Conservation (phyloP, 1,140 invertebrate species). For the Tetranychus urticae region DNA sequence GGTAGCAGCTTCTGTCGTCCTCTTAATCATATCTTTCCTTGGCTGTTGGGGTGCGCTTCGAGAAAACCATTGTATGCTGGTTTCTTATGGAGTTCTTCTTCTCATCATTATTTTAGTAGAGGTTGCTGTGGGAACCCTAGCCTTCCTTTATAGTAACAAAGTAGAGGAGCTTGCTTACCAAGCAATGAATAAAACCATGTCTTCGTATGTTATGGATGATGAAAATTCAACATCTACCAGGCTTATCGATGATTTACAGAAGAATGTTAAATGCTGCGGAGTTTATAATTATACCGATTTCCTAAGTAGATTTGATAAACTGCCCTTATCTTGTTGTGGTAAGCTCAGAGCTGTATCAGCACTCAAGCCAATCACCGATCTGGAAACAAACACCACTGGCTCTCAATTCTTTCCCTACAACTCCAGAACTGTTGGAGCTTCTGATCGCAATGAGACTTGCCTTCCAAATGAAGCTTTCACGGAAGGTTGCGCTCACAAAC, state of each 20-base stretch:
- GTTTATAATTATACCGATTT: constrained; percentile 5
- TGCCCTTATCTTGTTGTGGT: not conserved
- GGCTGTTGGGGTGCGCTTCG: constrained; percentile 63
- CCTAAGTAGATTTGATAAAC: not conserved
- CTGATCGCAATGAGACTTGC: not conserved
- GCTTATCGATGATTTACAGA: constrained; percentile 6
- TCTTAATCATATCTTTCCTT: constrained; percentile 56
- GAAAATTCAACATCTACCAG: not conserved
- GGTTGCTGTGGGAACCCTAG: constrained; percentile 2
- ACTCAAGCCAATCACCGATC: not conserved
- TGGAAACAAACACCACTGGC: not conserved
- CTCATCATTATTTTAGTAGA: constrained; percentile 6
- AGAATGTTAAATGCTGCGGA: constrained; percentile 9
- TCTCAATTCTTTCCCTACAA: not conserved
- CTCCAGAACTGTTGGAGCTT: not conserved
- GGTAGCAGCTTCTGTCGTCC: constrained; percentile 47
- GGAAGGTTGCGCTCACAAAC: not conserved
- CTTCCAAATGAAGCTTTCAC: not conserved
- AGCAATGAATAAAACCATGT: constrained; percentile 5
- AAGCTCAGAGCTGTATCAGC: not conserved
- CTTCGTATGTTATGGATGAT: not conserved
- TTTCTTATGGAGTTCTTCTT: constrained; percentile 19
- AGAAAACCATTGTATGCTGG: constrained; percentile 51
- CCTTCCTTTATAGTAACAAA: constrained; percentile 7
- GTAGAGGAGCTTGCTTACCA: not conserved